Conservation (phyloP, 92 coral and sea anemone species). For the Blastomussa wellsi region DNA sequence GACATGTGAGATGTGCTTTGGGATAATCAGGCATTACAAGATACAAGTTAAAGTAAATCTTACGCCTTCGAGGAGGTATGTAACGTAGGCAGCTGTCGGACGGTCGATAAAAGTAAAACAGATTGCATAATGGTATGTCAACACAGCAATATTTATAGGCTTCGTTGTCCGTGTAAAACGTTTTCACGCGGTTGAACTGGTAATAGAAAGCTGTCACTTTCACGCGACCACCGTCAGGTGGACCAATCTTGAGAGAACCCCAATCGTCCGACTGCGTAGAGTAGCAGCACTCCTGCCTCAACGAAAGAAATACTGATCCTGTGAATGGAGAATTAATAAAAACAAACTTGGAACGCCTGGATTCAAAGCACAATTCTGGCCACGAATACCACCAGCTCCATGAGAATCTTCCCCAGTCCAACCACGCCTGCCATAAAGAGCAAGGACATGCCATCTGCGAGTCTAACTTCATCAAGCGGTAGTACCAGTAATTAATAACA, state of each 20-base stretch:
- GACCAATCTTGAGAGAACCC: constrained; percentile 49
- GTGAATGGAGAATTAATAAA: too few relatives aligned
- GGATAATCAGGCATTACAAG: too few relatives aligned
- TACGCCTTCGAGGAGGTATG: constrained; percentile 6
- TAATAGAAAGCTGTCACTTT: background rate
- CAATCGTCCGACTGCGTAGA: constrained; percentile 17
- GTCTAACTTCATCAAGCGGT: background rate
- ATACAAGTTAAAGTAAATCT: background rate
- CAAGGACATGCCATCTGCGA: constrained; percentile 55
- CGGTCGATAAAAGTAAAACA: constrained; percentile 14
- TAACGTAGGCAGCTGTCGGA: background rate
- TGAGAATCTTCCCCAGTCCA: constrained; percentile 46
- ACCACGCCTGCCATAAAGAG: constrained; percentile 44
- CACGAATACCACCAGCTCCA: constrained; percentile 1
- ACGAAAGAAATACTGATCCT: background rate
- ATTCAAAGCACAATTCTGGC: background rate
- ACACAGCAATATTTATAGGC: constrained; percentile 57
- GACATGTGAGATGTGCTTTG: too few relatives aligned
- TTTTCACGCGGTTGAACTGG: background rate
- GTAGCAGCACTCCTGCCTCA: constrained; percentile 23
- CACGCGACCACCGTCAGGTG: constrained; percentile 42
- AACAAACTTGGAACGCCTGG: background rate
- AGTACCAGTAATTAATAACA: background rate
- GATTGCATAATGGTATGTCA: background rate
- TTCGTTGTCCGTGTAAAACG: constrained; percentile 29